Percentiles rank a stretch among this genome's conserved stretches.
Conservation (phyloP, 2,113 vertebrate genomes). For the Prochilodus magdalenae region DNA sequence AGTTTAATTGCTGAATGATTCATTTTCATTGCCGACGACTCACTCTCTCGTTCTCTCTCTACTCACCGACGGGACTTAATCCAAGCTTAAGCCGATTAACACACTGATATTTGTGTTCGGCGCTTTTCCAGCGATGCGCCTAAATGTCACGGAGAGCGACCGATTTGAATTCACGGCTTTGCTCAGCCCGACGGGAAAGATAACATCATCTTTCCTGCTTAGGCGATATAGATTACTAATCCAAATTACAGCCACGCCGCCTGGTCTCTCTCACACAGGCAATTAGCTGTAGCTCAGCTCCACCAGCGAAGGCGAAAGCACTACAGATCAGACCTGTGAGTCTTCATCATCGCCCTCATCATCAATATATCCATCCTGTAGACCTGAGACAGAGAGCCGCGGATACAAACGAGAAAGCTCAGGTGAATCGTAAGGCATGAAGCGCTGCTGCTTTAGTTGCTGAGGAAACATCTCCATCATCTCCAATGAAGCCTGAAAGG, state of each 20-base stretch:
- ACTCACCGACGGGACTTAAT: conserved; percentile 50
- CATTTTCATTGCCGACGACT: conserved; percentile 27
- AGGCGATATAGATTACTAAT: conserved; percentile 37
- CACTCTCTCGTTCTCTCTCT: conserved; percentile 42
- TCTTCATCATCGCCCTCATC: conserved; percentile 27
- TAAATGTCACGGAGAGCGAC: conserved; percentile 56
- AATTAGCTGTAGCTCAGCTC: conserved; percentile 19
- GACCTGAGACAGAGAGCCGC: background rate
- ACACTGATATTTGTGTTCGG: conserved; percentile 61
- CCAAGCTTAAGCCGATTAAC: conserved; percentile 58
- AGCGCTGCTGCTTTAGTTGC: background rate
- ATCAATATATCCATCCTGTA: conserved; percentile 10
- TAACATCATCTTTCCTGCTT: conserved; percentile 32
- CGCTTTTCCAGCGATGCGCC: conserved; percentile 38
- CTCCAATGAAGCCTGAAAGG: background rate
- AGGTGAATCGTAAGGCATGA: background rate
- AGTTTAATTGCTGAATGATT: conserved; percentile 51
- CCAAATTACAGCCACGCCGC: conserved; percentile 4
- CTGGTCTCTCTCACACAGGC: conserved; percentile 23
- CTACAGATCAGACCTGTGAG: conserved; percentile 20
- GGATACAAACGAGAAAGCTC: background rate
- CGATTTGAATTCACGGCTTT: conserved; percentile 55
- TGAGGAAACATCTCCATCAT: conserved; percentile 3
- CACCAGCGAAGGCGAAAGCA: background rate
- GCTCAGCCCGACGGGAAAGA: conserved; percentile 21